A percentile compares a stretch with the other conserved stretches of the same genome.
phyloP scores from a whole-genome alignment of 2,888 invertebrate genomes.

The Drosophila recens region DNA sequence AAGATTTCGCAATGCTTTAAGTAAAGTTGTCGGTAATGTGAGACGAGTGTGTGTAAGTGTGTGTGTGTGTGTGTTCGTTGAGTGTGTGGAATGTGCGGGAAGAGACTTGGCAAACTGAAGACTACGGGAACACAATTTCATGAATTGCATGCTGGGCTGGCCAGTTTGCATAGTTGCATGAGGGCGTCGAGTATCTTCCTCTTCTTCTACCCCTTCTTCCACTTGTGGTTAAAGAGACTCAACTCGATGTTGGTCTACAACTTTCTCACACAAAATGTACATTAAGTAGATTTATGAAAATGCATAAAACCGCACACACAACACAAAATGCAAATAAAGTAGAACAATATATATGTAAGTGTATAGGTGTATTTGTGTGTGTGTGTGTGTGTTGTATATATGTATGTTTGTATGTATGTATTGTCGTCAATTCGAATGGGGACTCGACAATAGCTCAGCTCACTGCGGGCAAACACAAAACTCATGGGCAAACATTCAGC shows the following conservation, averaged over 20 bases:
- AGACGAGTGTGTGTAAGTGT: constrained; percentile 32
- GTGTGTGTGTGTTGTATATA: neutral
- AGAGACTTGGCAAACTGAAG: constrained; percentile 24
- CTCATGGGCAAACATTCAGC: constrained; percentile 58
- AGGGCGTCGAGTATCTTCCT: constrained; percentile 40
- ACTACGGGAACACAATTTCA: constrained; percentile 33
- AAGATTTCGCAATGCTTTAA: constrained; percentile 26
- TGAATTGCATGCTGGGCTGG: constrained; percentile 45
- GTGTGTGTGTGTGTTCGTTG: constrained; percentile 12
- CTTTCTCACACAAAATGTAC: constrained; percentile 49
- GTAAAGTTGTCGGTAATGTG: constrained; percentile 51
- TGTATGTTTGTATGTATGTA: constrained; percentile 3
- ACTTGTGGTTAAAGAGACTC: constrained; percentile 7
- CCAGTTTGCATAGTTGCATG: constrained; percentile 40
- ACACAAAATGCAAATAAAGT: constrained; percentile 56
- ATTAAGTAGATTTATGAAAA: constrained; percentile 27
- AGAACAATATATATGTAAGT: constrained; percentile 31
- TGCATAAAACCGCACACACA: constrained; percentile 50
- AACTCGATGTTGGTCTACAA: constrained; percentile 32
- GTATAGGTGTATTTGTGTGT: constrained; percentile 5
- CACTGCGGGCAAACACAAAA: constrained; percentile 41
- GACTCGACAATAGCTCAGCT: constrained; percentile 55
- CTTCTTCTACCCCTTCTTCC: constrained; percentile 25
- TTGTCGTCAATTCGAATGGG: constrained; percentile 42
- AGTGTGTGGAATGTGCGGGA: constrained; percentile 65